Evolutionary conservation across 2,888 invertebrate genomes (phyloP), one percentile per base, ranked within the genome.

Genomic region (Tinea semifulvella): DNA sequence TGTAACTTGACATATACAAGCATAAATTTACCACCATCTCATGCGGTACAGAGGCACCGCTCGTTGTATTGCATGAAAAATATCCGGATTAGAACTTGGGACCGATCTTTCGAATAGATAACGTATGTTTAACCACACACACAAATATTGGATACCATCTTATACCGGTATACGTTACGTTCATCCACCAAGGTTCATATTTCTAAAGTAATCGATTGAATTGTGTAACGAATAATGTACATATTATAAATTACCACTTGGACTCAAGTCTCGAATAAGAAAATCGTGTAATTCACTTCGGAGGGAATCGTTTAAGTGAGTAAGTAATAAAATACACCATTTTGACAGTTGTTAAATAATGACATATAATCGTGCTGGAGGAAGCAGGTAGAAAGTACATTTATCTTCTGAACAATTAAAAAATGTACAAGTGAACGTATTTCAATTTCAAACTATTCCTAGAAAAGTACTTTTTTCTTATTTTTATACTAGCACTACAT

Each of bases 301-400:
- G 58, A 43, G 65, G 61, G 74, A 69, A 74, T 74, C 62, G 68
- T 56, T 65, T 16, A 66, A 14, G 17, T 8, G 60, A 57, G 53
- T 58, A 60, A 60, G 68, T 61, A 70, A 76, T 79, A 79, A 77
- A 79, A 71, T 79, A 79, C 64, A 75, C 61, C 63, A 65, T 73
- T 79, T 73, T 79, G 80, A 79, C 80, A 80, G 72, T 68, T 73
- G 68, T 75, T 73, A 75, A 80, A 79, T 79, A 77, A 79, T 74
- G 68, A 5, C 8, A 22, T 22, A 22, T 8, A 22, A 22, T 22
- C 8, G 22, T 22, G 22, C 5, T 22, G 5, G 22, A 22, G 8
- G 8, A 22, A 7, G 5, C 22, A 22, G 8, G 5, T 7, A 7
- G 8, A 7, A 22, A 7, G 22, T 22, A 22, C 6, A 7, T 22